Conservation (phyloP, 2,113 vertebrate species). For the Seriola dumerili region DNA sequence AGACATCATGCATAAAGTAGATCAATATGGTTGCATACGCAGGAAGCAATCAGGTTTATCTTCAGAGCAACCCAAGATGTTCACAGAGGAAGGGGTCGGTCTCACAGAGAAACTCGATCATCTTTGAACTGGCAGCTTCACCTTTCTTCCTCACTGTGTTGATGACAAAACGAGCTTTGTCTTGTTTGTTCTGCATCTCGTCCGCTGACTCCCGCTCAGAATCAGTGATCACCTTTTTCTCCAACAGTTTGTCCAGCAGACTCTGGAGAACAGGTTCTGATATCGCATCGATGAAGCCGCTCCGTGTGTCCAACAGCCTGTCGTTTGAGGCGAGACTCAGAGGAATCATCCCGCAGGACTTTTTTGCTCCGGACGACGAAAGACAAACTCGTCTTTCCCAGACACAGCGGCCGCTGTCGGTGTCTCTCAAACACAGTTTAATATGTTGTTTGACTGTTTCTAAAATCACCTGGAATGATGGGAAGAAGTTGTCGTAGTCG, state of each 20-base stretch:
- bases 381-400: constrained; percentile 26
- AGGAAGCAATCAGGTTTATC: too few relatives aligned
- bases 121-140: constrained; percentile 32
- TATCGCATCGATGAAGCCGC: not conserved
- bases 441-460: not conserved
- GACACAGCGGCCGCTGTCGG: not conserved
- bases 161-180: constrained; percentile 40
- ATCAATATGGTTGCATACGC: too few relatives aligned
- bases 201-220: not conserved
- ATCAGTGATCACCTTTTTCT: constrained; percentile 9
- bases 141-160: constrained; percentile 52
- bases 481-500: constrained; percentile 10
- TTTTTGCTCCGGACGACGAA: too few relatives aligned
- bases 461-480: not conserved
- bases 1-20: too few relatives aligned
- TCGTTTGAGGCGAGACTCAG: not conserved
- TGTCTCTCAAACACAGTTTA: not conserved
- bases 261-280: constrained; percentile 23
- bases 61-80: constrained; percentile 10
- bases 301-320: not conserved
- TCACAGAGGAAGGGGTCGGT: constrained; percentile 7
- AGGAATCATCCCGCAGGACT: not conserved
- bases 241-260: constrained; percentile 36
- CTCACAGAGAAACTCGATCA: constrained; percentile 27
- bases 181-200: not conserved